Evolutionary conservation across 2,113 vertebrate genomes (phyloP), one percentile per base, ranked within the genome.

Genomic region (Ochotona princeps): DNA sequence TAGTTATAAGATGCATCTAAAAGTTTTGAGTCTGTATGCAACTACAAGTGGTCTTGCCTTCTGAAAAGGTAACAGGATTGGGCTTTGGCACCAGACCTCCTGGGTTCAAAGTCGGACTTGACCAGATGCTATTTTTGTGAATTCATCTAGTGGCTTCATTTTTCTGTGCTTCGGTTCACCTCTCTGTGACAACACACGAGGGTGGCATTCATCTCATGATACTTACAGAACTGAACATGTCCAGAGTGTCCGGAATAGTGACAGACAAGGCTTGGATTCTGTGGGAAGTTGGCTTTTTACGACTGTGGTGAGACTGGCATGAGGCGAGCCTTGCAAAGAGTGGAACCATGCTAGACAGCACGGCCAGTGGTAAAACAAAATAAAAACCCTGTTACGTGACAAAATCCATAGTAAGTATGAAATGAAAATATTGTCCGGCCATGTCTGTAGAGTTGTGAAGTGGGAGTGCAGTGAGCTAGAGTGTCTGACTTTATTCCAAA

Each of bases 361-460:
- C 70, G 57, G 85, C 72, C 30, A 92, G 84, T 18, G 60, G 89
- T 63, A 90, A 83, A 96, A 93, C 88, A 32, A 80, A 91, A 92
- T 75, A 80, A 91, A 83, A 38, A 1, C 47, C 44, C 73, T 79
- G 88, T 86, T 69, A 93, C 87, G 95, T 87, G 54, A 91, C 20
- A 96, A 90, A 96, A 94, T 89, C 75, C 18, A 80, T 90, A 93
- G n/a, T 83, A 90, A 89, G 54, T 91, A 89, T 83, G 84, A 90
- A 95, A 70, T 69, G 75, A 94, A 75, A 92, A 91, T 81, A 49
- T 79, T 91, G 87, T 20, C 75, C 75, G 70, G 54, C 84, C 83
- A n/a, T 89, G 44, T 91, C 92, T 87, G 61, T 15, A 83, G 96
- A 89, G 69, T 91, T 87, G 91, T 87, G 83, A 89, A 70, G 83